A percentile compares a stretch with the other conserved stretches of the same genome.
Evolutionary conservation across 2,113 vertebrate genomes (phyloP).

Genomic region (Pelusios castaneus): DNA sequence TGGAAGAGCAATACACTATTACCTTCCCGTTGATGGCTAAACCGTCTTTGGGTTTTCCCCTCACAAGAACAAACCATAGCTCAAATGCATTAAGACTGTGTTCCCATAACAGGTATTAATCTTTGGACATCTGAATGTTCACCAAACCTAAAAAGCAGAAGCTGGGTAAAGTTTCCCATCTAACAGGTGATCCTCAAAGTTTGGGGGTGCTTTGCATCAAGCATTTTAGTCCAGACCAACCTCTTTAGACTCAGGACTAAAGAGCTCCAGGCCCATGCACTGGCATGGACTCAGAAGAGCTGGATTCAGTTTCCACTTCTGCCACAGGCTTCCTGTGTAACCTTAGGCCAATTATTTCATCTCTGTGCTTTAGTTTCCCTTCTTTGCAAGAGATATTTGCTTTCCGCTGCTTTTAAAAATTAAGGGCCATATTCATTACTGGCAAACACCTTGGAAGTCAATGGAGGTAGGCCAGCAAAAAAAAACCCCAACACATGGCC

Average conservation of each 20-base stretch:
- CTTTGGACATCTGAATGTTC: background rate
- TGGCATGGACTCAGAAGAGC: background rate
- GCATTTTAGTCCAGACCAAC: background rate
- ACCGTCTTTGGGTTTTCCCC: background rate
- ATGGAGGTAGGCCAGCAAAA: background rate
- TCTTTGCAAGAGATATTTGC: background rate
- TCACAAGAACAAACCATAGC: background rate
- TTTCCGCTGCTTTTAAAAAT: background rate
- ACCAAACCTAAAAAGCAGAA: background rate
- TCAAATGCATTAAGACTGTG: background rate
- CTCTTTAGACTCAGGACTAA: background rate
- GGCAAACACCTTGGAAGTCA: background rate
- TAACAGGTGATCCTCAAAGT: background rate
- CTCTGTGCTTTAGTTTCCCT: background rate
- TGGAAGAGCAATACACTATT: too few species aligned
- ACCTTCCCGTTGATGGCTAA: background rate
- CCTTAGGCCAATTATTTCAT: background rate
- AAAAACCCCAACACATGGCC: background rate
- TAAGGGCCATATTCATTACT: background rate
- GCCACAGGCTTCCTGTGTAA: background rate
- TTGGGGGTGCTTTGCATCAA: background rate
- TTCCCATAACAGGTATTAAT: background rate
- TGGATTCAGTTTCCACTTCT: background rate
- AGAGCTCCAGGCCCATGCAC: background rate
- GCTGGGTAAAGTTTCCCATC: background rate